These are phyloP conservation scores for Semibalanus balanoides DNA, from an alignment of 1,140 invertebrate species.

Conservation along the genomic window DNA sequence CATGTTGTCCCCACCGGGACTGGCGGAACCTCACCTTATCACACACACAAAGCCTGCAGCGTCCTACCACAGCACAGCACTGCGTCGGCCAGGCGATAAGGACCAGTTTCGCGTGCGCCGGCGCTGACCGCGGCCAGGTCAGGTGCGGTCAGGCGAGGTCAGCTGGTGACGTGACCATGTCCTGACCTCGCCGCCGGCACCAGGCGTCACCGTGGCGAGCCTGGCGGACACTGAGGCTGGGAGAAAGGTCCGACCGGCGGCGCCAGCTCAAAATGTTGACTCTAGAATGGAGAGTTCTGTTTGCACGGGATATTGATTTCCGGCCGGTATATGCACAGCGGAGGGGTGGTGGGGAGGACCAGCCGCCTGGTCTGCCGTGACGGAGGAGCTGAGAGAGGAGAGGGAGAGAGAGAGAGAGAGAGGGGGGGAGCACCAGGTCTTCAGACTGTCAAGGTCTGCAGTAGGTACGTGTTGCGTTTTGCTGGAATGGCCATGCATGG, in stretches of 20 bases:
- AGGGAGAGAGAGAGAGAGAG: too few relatives aligned
- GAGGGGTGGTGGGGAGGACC: neutral
- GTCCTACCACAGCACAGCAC: too few relatives aligned
- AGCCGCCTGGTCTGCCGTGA: too few relatives aligned
- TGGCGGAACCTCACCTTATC: too few relatives aligned
- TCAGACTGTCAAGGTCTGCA: too few relatives aligned
- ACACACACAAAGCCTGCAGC: too few relatives aligned
- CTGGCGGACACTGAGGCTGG: neutral
- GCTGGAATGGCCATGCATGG: too few relatives aligned
- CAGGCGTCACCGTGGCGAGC: too few relatives aligned
- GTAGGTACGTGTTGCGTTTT: too few relatives aligned
- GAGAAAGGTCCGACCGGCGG: neutral
- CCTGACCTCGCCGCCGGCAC: neutral
- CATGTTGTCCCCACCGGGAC: too few relatives aligned
- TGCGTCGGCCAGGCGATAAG: neutral
- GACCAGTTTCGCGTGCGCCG: neutral
- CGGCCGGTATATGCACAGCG: neutral
- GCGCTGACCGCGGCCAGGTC: neutral
- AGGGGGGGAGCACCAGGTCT: too few relatives aligned
- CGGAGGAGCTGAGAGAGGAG: too few relatives aligned
- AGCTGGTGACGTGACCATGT: neutral
- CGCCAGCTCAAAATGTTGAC: neutral
- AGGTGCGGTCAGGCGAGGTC: neutral
- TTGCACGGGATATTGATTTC: neutral
- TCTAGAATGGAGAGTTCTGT: neutral